Base-by-base conservation (phyloP, 2,797 vertebrate species). In the Acomys russatus region DNA sequence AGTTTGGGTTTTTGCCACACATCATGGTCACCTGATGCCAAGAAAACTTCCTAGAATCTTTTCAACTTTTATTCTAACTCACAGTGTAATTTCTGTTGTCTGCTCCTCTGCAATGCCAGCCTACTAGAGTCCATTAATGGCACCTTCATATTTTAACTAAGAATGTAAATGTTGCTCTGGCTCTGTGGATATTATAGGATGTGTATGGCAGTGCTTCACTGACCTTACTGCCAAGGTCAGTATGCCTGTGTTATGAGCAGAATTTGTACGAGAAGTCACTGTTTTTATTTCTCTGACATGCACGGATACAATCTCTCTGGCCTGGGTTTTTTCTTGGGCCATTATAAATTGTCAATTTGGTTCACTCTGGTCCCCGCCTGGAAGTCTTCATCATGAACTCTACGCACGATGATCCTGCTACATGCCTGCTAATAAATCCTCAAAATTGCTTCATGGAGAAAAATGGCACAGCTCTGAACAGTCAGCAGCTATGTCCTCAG, bases 371-470 rank as follows among this genome's bases (percentile, higher is more conserved):
- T 83, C 9, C 61, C 61, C 63, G 35, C 33, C 92, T 95, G 85
- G 78, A 94, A 51, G n/a, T 22, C 82, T 96, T 96, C 79, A 74
- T 96, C 93, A 82, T 70, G 85, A 96, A 84, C 78, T 88, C 90
- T 84, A 33, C 1, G 35, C 74, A 87, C 0, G 6, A 91, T 86
- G 73, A 92, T 94, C 88, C 94, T 97, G 88, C 74, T 90, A 77
- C 86, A 92, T 80, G 76, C 70, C 35, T 92, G 77, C 63, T 96
- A 96, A 96, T 95, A 95, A 97, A 89, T 97, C 74, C 85, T 94
- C 54, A 96, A 95, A 97, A 95, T 95, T 92, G 92, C 23, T 68
- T 66, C 51, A 88, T 86, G 73, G 63, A 88, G 88, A 94, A 94
- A 96, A 96, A 76, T 86, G 74, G 6, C 93, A 94, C 56, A 95